Conservation (phyloP, 2,888 invertebrate species). For the Tachina lurida region DNA sequence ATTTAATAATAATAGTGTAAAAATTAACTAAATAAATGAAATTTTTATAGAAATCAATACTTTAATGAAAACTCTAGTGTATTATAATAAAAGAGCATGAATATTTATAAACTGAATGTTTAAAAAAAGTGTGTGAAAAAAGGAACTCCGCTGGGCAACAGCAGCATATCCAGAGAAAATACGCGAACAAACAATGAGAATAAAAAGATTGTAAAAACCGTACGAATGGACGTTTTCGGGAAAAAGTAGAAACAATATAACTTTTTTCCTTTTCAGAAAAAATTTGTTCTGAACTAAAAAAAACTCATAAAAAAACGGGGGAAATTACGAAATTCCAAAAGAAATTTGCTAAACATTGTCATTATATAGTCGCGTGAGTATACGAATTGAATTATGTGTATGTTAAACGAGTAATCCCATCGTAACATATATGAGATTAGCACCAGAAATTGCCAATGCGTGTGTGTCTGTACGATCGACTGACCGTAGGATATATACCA, state of each 20-base stretch:
- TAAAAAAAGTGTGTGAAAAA: conserved; percentile 78
- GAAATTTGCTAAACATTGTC: conserved; percentile 60
- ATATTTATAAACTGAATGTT: conserved; percentile 73
- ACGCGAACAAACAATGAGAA: conserved; percentile 69
- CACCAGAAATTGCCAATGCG: background rate
- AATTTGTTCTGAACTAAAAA: conserved; percentile 44
- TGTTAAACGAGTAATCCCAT: conserved; percentile 37
- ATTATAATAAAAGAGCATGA: conserved; percentile 73
- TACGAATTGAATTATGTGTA: conserved; percentile 62
- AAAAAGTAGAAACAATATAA: conserved; percentile 64
- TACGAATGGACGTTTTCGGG: conserved; percentile 57
- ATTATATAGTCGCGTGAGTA: conserved; percentile 55
- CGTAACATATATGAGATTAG: conserved; percentile 11
- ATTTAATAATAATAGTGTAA: conserved; percentile 79
- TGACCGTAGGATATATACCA: conserved; percentile 5
- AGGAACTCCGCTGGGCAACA: conserved; percentile 79
- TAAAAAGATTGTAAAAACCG: conserved; percentile 54
- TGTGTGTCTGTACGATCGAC: conserved; percentile 2
- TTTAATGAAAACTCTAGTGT: conserved; percentile 74
- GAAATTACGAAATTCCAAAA: conserved; percentile 45
- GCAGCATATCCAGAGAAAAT: conserved; percentile 72
- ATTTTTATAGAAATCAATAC: conserved; percentile 75
- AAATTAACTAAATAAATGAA: conserved; percentile 76
- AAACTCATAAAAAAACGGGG: conserved; percentile 31
- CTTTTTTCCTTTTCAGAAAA: conserved; percentile 38